Base-by-base conservation (phyloP, 2,888 invertebrate genomes). In the Xanthia togata region DNA sequence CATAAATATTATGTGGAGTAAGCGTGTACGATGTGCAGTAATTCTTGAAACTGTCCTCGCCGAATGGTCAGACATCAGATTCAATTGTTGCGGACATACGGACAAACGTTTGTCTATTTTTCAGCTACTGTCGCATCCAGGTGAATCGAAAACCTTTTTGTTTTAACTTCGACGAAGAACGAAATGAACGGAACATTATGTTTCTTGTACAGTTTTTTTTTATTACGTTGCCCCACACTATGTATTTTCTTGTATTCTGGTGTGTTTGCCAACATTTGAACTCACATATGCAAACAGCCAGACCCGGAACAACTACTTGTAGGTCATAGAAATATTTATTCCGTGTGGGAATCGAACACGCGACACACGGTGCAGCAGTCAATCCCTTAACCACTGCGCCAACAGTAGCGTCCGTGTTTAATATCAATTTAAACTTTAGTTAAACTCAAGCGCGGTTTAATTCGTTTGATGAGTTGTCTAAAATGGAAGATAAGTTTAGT, bases 371-470 rank as follows among this genome's bases (percentile, higher is more conserved):
- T n/a, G n/a, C n/a, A n/a, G n/a, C n/a, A n/a, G n/a, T n/a, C n/a
- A n/a, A n/a, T n/a, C n/a, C n/a, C n/a, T n/a, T n/a, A n/a, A n/a
- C n/a, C n/a, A n/a, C n/a, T n/a, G n/a, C n/a, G n/a, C n/a, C n/a
- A n/a, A n/a, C n/a, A n/a, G n/a, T n/a, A n/a, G n/a, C n/a, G n/a
- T n/a, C n/a, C n/a, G n/a, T n/a, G n/a, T n/a, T n/a, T n/a, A n/a
- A n/a, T n/a, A n/a, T n/a, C 38, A 2, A 44, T 44, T 35, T 62
- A 53, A 76, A 67, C 50, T 64, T 38, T 76, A 41, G 23, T 64
- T 76, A 47, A 57, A 73, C 41, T 73, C 53, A 76, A 53, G 57
- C 8, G 12, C 5, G 31, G n/a, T 53, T 44, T 53, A 44, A 67
- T 60, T 53, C 31, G n/a, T 55, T 50, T 41, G n/a, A 53, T 8